These are phyloP conservation scores for Capitella teleta DNA, from an alignment of 1,140 invertebrate species.

Conservation along the genomic window DNA sequence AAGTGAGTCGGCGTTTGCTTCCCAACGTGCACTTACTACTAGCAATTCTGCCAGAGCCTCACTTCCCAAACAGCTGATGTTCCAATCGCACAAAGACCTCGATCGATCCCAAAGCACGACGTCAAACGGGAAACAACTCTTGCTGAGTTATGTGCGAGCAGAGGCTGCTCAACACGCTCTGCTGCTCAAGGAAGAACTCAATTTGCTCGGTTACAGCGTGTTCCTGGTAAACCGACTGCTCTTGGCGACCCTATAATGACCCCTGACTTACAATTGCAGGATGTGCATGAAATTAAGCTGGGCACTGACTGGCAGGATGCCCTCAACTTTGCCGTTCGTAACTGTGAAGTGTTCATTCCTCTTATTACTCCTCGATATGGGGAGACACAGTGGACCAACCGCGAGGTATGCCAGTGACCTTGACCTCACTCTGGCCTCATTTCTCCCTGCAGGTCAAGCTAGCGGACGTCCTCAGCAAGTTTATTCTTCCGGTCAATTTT, in stretches of 20 bases:
- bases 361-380: constrained; percentile 43
- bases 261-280: constrained; percentile 21
- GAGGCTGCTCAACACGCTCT: constrained; percentile 43
- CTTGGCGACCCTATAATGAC: neutral
- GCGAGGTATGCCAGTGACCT: constrained; percentile 31
- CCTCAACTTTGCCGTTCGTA: constrained; percentile 42
- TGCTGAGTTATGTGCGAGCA: constrained; percentile 43
- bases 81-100: constrained; percentile 23
- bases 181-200: constrained; percentile 36
- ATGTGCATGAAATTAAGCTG: constrained; percentile 44
- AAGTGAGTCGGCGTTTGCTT: constrained; percentile 2
- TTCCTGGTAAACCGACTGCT: constrained; percentile 31
- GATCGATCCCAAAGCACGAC: constrained; percentile 9
- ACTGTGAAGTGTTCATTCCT: constrained; percentile 44
- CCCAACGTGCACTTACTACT: neutral
- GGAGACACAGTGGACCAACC: constrained; percentile 45
- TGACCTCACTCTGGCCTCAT: neutral
- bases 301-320: constrained; percentile 46
- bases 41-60: constrained; percentile 5
- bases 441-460: constrained; percentile 38
- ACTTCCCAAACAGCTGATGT: constrained; percentile 18
- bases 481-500: constrained; percentile 43
- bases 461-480: constrained; percentile 43
- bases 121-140: constrained; percentile 16
- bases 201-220: constrained; percentile 34